Evolutionary conservation across 2,113 vertebrate genomes (phyloP).

Genomic region (Odobenus rosmarus): DNA sequence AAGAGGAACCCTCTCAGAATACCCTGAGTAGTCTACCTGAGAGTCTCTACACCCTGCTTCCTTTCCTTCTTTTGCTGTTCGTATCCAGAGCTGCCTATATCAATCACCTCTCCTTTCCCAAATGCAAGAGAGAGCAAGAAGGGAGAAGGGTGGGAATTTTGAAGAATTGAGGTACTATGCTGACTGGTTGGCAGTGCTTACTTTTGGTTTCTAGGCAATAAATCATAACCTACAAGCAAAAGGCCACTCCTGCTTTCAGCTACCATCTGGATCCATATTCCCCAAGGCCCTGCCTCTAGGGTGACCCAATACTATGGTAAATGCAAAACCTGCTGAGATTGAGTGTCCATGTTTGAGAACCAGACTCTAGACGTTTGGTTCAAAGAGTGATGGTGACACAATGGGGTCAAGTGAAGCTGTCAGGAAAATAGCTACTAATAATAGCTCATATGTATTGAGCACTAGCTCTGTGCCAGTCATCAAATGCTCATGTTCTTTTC

Average conservation of each 20-base stretch:
- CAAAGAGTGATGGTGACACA: slow-evolving; percentile 61
- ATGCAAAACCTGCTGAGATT: slow-evolving; percentile 14
- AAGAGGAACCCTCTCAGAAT: not conserved
- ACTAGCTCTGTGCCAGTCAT: not conserved
- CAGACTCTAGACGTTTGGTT: slow-evolving; percentile 49
- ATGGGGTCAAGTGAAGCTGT: slow-evolving; percentile 54
- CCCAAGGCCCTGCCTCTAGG: not conserved
- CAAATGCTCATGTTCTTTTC: not conserved
- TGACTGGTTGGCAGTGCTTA: not conserved
- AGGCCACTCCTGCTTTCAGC: not conserved
- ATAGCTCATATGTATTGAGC: not conserved
- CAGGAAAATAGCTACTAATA: slow-evolving; percentile 48
- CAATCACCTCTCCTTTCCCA: not conserved
- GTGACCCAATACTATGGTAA: not conserved
- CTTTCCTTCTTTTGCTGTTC: not conserved
- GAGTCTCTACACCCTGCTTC: not conserved
- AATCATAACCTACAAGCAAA: not conserved
- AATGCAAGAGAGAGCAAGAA: not conserved
- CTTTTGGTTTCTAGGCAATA: slow-evolving; percentile 16
- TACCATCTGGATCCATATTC: not conserved
- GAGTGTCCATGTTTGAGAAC: slow-evolving; percentile 33
- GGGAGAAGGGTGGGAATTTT: not conserved
- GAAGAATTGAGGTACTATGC: not conserved
- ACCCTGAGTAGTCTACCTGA: not conserved
- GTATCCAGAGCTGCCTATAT: not conserved